Evolutionary conservation across 2,888 invertebrate species (phyloP).

Genomic region (Xylocampa areola): DNA sequence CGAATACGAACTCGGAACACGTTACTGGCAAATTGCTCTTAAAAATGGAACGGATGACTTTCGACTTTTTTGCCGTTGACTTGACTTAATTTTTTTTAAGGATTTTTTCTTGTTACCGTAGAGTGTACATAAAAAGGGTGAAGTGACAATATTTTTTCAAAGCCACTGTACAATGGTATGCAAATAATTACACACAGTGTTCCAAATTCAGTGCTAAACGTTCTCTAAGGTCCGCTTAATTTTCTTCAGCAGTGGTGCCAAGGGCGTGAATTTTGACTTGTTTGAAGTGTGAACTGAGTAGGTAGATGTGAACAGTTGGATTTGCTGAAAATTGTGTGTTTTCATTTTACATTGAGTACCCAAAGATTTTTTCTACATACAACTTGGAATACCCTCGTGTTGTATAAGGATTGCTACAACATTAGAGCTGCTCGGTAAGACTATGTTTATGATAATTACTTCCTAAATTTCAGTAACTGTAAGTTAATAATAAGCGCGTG

Average conservation of each 20-base stretch:
- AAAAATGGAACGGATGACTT: constrained; percentile 78
- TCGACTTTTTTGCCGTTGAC: constrained; percentile 70
- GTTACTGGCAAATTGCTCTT: constrained; percentile 59
- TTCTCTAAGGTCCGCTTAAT: constrained; percentile 81
- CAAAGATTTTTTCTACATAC: constrained; percentile 48
- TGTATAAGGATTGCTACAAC: constrained; percentile 60
- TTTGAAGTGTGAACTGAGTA: constrained; percentile 81
- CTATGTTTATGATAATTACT: constrained; percentile 11
- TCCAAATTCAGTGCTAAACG: constrained; percentile 84
- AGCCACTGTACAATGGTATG: constrained; percentile 46
- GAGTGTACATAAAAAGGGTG: constrained; percentile 50
- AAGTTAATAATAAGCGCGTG: neutral
- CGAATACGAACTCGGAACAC: constrained; percentile 71
- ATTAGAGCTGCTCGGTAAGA: constrained; percentile 52
- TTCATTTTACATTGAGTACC: constrained; percentile 41
- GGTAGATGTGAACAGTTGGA: constrained; percentile 71
- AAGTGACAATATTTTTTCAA: constrained; percentile 54
- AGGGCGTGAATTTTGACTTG: constrained; percentile 85
- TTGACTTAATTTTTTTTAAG: constrained; percentile 60
- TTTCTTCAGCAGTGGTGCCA: constrained; percentile 82
- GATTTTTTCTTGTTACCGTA: constrained; percentile 37
- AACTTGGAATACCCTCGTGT: constrained; percentile 48
- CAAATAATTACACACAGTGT: constrained; percentile 72
- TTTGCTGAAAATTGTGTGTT: constrained; percentile 67
- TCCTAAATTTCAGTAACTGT: constrained; percentile 4